A percentile compares a stretch with the other conserved stretches of the same genome.
Evolutionary conservation across 2,888 invertebrate genomes (phyloP).

Genomic region (Ectobius pallidus): DNA sequence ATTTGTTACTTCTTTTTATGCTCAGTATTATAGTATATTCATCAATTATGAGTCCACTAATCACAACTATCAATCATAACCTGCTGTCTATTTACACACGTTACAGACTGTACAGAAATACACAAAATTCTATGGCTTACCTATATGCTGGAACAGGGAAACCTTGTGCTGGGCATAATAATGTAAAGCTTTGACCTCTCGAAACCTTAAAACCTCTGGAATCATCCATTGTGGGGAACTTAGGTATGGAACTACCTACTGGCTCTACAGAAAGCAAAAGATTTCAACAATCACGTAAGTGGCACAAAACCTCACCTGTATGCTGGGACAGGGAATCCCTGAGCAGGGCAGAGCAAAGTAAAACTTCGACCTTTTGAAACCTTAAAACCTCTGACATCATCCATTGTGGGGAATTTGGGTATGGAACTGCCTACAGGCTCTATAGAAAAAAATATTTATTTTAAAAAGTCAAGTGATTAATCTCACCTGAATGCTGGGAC

Average conservation of each 20-base stretch:
- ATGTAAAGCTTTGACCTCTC: slow-evolving; percentile 54
- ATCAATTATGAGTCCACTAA: too few relatives aligned
- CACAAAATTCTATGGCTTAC: too few relatives aligned
- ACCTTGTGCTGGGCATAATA: slow-evolving; percentile 60
- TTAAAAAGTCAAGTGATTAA: too few relatives aligned
- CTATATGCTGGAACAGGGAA: slow-evolving; percentile 63
- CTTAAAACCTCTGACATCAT: slow-evolving; percentile 67
- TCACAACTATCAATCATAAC: too few relatives aligned
- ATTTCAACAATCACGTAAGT: too few relatives aligned
- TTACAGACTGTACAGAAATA: too few relatives aligned
- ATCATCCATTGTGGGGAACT: slow-evolving; percentile 57
- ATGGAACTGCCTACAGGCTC: slow-evolving; percentile 73
- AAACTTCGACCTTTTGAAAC: slow-evolving; percentile 58
- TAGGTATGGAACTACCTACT: slow-evolving; percentile 62
- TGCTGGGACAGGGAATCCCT: slow-evolving; percentile 60
- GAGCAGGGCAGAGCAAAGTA: slow-evolving; percentile 69
- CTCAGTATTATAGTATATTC: too few relatives aligned
- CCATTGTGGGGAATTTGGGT: slow-evolving; percentile 70
- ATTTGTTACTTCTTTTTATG: too few relatives aligned
- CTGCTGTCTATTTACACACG: too few relatives aligned
- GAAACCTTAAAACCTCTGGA: slow-evolving; percentile 31
- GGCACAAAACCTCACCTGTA: slow-evolving; percentile 70
- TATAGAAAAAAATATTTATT: slow-evolving; percentile 52
- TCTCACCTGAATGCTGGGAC: slow-evolving; percentile 66
- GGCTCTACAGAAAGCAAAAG: slow-evolving; percentile 53